Evolutionary conservation across 2,888 invertebrate genomes (phyloP), one percentile per base, ranked within the genome.

Genomic region (Drosophila recens): DNA sequence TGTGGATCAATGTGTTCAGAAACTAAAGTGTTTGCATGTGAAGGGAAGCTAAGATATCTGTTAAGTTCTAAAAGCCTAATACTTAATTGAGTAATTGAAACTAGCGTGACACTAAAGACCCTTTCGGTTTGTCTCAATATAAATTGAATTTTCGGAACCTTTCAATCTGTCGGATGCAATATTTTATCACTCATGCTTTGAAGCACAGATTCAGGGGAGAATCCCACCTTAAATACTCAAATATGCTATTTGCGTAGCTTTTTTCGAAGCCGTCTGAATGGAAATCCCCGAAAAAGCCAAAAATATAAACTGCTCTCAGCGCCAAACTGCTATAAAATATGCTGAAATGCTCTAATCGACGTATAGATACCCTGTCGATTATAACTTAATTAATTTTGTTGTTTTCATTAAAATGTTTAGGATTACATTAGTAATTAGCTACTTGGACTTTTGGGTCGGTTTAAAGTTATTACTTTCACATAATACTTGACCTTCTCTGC

Each of bases 161-260:
- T 11, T 49, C 10, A 45, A 33, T 13, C 11, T 11, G 15, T 15
- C 17, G 0, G 6, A 49, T 15, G 11, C 49, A 49, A 3, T 49
- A 33, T 33, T 49, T 11, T 34, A 11, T 4, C 48, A 17, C 6
- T 33, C 1, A 13, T 34, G 33, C 33, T 11, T 15, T 0, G 11
- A 20, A 13, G 17, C 4, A 11, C 10, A 33, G 11, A 17, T 49
- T 11, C 5, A 9, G 27, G 10, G n/a, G 30, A 30, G 23, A 15
- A n/a, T 11, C 13, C 51, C 30, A 40, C 27, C 54, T 53, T 30
- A 62, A 46, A 61, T 51, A 58, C 67, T 64, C 17, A 58, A 45
- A 48, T 62, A 66, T 70, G 82, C 58, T 52, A 43, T 73, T 81
- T 73, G 62, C 56, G 59, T 63, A 66, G 52, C 38, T 20, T 48